Percentiles rank a stretch among this genome's conserved stretches.
phyloP scores from a whole-genome alignment of 2,888 invertebrate species.

The Halictus quadricinctus region DNA sequence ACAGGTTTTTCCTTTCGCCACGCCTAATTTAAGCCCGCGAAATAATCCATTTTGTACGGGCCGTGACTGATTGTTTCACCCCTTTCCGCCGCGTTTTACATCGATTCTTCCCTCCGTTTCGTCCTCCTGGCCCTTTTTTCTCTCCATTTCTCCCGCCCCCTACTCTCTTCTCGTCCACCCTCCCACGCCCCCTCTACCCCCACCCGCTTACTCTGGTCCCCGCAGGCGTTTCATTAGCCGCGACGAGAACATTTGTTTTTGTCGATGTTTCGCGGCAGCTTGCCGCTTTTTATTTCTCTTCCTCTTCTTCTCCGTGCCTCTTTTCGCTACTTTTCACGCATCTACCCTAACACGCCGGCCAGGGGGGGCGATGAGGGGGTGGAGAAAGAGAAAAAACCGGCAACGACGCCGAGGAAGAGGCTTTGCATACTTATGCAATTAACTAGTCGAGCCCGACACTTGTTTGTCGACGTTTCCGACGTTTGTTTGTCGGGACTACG shows the following conservation, averaged over 20 bases:
- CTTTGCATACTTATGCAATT: slow-evolving; percentile 31
- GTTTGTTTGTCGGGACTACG: background rate
- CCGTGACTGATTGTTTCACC: slow-evolving; percentile 58
- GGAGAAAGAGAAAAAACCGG: background rate
- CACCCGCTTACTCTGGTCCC: slow-evolving; percentile 22
- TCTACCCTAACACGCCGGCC: background rate
- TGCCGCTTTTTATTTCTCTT: slow-evolving; percentile 53
- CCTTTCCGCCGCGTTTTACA: slow-evolving; percentile 55
- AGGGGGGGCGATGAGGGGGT: background rate
- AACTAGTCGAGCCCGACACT: slow-evolving; percentile 19
- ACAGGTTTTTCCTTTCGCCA: slow-evolving; percentile 53
- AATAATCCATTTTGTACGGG: slow-evolving; percentile 52
- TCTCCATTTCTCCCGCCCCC: background rate
- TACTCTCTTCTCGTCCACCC: too few relatives aligned
- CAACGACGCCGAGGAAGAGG: slow-evolving; percentile 12
- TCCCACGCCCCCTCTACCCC: background rate
- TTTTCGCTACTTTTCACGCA: slow-evolving; percentile 35
- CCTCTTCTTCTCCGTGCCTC: background rate
- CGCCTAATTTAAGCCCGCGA: slow-evolving; percentile 50
- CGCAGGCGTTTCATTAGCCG: slow-evolving; percentile 66
- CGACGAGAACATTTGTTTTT: slow-evolving; percentile 66
- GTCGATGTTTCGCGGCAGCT: slow-evolving; percentile 63
- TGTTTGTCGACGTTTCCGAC: slow-evolving; percentile 10
- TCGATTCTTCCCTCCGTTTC: slow-evolving; percentile 48
- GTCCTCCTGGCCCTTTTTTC: slow-evolving; percentile 27